phyloP scores from a whole-genome alignment of 2,888 invertebrate species.

The Parthenolecanium corni region DNA sequence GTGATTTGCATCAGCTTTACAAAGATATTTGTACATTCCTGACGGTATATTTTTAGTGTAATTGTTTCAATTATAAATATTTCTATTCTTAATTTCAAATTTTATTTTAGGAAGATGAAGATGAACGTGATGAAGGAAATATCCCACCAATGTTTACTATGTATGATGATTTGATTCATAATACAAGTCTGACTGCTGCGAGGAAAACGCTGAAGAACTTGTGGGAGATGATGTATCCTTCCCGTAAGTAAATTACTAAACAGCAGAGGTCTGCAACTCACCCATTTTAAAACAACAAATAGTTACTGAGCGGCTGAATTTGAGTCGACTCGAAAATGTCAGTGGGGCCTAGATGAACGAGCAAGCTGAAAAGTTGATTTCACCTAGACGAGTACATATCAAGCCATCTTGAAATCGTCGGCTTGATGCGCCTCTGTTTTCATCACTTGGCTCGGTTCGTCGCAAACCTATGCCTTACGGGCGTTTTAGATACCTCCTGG shows the following conservation, averaged over 20 bases:
- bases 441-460: too few relatives aligned
- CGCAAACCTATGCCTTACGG: too few relatives aligned
- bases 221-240: constrained; percentile 1
- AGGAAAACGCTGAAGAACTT: constrained; percentile 7
- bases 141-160: constrained; percentile 6
- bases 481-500: too few relatives aligned
- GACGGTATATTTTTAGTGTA: background rate
- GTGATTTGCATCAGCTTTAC: constrained; percentile 1
- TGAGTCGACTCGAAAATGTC: too few relatives aligned
- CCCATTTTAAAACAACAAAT: background rate
- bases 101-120: background rate
- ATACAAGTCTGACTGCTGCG: constrained; percentile 6
- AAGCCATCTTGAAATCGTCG: background rate
- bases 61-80: background rate
- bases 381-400: background rate
- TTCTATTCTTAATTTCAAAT: background rate
- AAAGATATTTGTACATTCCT: background rate
- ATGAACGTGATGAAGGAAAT: background rate
- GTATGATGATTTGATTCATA: constrained; percentile 1
- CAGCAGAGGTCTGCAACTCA: too few relatives aligned
- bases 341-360: too few relatives aligned
- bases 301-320: background rate
- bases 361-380: too few relatives aligned
- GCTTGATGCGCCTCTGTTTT: background rate
- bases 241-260: background rate